Percentiles rank a stretch among this genome's conserved stretches.
Evolutionary conservation across 1,140 invertebrate genomes (phyloP).

Genomic region (Drosophila bocqueti): DNA sequence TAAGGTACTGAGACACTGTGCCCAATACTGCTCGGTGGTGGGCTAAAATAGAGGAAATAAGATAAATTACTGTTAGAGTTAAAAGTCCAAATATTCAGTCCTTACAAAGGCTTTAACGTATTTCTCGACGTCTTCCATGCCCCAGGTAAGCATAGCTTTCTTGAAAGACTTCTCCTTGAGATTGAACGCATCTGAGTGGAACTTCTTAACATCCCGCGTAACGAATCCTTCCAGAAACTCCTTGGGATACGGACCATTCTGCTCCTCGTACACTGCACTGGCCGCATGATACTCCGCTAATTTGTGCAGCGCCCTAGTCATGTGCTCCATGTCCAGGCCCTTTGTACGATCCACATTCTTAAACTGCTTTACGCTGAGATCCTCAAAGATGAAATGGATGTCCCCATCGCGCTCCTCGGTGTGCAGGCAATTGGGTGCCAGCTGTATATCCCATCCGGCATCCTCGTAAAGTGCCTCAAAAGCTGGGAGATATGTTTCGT

Average conservation of each 20-base stretch:
- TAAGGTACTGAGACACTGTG: conserved; percentile 23
- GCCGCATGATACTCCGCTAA: conserved; percentile 87
- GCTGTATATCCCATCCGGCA: conserved; percentile 56
- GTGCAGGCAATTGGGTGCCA: conserved; percentile 69
- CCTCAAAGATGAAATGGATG: conserved; percentile 72
- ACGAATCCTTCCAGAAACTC: conserved; percentile 69
- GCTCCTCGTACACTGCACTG: conserved; percentile 76
- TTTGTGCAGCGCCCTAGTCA: conserved; percentile 85
- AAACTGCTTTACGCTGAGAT: conserved; percentile 44
- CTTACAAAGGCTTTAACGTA: conserved; percentile 65
- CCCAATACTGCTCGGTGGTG: conserved; percentile 59
- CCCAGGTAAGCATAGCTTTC: conserved; percentile 65
- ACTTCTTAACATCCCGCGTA: conserved; percentile 2
- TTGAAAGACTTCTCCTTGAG: conserved; percentile 32
- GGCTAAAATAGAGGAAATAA: conserved; percentile 39
- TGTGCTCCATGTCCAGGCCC: conserved; percentile 86
- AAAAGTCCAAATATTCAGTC: background rate
- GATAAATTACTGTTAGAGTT: background rate
- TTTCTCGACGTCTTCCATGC: conserved; percentile 58
- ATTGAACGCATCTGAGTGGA: conserved; percentile 27
- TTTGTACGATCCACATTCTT: conserved; percentile 84
- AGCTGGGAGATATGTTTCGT: conserved; percentile 50
- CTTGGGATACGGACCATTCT: conserved; percentile 54
- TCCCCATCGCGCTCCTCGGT: conserved; percentile 41
- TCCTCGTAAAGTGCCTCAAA: conserved; percentile 49